These are phyloP conservation scores for Blomia tropicalis DNA, from an alignment of 2,888 invertebrate genomes.

Conservation along the genomic window DNA sequence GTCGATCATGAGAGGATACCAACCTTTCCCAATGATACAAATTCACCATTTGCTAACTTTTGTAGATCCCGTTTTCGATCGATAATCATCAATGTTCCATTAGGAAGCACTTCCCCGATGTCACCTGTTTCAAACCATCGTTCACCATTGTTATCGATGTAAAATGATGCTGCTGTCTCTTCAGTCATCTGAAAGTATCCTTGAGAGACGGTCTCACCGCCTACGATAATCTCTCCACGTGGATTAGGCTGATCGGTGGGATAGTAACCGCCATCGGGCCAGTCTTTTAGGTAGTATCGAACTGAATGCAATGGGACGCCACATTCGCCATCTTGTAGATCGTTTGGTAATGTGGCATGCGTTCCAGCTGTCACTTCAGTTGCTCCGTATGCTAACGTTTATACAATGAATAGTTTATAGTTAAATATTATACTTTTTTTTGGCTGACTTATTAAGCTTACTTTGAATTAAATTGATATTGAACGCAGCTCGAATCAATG, in stretches of 20 bases:
- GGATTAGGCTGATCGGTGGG: conserved; percentile 69
- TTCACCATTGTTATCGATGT: conserved; percentile 50
- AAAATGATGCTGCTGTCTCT: conserved; percentile 53
- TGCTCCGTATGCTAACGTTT: conserved; percentile 34
- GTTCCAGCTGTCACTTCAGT: not conserved
- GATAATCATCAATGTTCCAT: conserved; percentile 88
- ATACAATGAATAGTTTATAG: not conserved
- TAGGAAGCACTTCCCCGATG: conserved; percentile 77
- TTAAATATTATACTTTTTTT: no score
- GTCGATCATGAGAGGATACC: no score
- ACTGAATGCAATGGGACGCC: conserved; percentile 1
- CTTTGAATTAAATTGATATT: conserved; percentile 73
- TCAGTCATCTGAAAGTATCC: conserved; percentile 65
- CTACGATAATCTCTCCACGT: conserved; percentile 65
- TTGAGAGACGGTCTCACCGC: conserved; percentile 77
- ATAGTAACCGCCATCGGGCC: conserved; percentile 83
- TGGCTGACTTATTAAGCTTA: no score
- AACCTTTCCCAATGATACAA: conserved; percentile 90
- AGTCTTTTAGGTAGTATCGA: conserved; percentile 36
- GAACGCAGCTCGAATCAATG: conserved; percentile 75
- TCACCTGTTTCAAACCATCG: conserved; percentile 94
- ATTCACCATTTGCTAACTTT: conserved; percentile 92
- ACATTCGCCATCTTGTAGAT: not conserved
- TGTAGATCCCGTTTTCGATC: conserved; percentile 90
- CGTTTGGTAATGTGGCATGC: not conserved